These are phyloP conservation scores for Sinodicranocentrus sp. DNA, from an alignment of 2,888 invertebrate genomes.

Conservation along the genomic window DNA sequence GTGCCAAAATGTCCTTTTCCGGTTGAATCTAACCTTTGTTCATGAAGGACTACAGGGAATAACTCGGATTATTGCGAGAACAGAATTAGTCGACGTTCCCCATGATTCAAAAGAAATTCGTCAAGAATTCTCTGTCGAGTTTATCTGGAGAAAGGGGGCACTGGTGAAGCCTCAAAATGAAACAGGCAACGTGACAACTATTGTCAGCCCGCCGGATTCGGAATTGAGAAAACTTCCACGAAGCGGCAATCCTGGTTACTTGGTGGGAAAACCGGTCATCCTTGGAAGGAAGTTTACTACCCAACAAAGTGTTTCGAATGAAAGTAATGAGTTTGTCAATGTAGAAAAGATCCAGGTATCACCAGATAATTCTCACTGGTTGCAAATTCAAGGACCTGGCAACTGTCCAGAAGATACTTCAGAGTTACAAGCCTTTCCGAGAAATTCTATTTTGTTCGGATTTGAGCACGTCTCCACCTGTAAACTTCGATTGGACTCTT, in stretches of 20 bases:
- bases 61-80: slow-evolving; percentile 78
- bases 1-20: slow-evolving; percentile 79
- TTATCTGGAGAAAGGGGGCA: slow-evolving; percentile 55
- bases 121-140: slow-evolving; percentile 70
- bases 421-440: not conserved
- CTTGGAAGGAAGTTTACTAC: slow-evolving; percentile 78
- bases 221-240: slow-evolving; percentile 77
- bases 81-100: slow-evolving; percentile 79
- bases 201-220: slow-evolving; percentile 2
- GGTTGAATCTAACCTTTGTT: slow-evolving; percentile 78
- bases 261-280: slow-evolving; percentile 83
- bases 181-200: slow-evolving; percentile 1
- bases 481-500: slow-evolving; percentile 37
- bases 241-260: slow-evolving; percentile 90
- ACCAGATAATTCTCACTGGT: slow-evolving; percentile 62
- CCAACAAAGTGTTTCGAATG: slow-evolving; percentile 17
- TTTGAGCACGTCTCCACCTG: slow-evolving; percentile 60
- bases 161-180: slow-evolving; percentile 11
- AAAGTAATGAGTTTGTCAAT: slow-evolving; percentile 26
- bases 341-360: slow-evolving; percentile 44
- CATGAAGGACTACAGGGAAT: slow-evolving; percentile 81
- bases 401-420: slow-evolving; percentile 44
- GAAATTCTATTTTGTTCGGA: slow-evolving; percentile 62
- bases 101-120: slow-evolving; percentile 20
- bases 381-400: slow-evolving; percentile 66